Evolutionary conservation across 1,140 invertebrate genomes (phyloP).

Genomic region (Aricia agestis): DNA sequence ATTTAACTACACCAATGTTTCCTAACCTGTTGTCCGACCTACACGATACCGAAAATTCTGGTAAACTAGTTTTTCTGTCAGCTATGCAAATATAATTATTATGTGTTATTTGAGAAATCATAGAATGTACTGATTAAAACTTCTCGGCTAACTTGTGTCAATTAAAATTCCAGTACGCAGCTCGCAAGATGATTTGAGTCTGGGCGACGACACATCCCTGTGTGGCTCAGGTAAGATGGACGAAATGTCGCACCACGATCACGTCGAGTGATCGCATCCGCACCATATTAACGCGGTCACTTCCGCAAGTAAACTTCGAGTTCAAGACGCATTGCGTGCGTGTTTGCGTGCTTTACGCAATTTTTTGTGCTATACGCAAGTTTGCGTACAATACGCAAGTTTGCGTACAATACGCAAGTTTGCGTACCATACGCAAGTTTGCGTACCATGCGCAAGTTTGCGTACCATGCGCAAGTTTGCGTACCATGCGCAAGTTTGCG

Average conservation of each 20-base stretch:
- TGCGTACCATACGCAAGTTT: neutral
- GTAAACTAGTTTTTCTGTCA: no score
- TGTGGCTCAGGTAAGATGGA: constrained; percentile 71
- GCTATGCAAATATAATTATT: no score
- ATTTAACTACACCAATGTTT: no score
- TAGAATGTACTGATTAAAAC: no score
- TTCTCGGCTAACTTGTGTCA: no score
- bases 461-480: neutral
- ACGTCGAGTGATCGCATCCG: constrained; percentile 39
- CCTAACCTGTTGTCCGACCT: no score
- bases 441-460: neutral
- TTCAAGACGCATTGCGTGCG: neutral
- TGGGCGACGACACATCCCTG: constrained; percentile 78
- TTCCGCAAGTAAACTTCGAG: neutral
- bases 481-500: neutral
- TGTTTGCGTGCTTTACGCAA: neutral
- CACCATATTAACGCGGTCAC: neutral
- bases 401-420: neutral
- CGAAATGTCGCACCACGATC: constrained; percentile 51
- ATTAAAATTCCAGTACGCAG: constrained; percentile 85
- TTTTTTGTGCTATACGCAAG: neutral
- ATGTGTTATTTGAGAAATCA: no score
- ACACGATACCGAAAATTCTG: no score
- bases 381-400: neutral
- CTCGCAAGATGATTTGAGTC: constrained; percentile 90